These are phyloP conservation scores for Calephelis perditalis DNA, from an alignment of 2,888 invertebrate genomes.

Conservation along the genomic window DNA sequence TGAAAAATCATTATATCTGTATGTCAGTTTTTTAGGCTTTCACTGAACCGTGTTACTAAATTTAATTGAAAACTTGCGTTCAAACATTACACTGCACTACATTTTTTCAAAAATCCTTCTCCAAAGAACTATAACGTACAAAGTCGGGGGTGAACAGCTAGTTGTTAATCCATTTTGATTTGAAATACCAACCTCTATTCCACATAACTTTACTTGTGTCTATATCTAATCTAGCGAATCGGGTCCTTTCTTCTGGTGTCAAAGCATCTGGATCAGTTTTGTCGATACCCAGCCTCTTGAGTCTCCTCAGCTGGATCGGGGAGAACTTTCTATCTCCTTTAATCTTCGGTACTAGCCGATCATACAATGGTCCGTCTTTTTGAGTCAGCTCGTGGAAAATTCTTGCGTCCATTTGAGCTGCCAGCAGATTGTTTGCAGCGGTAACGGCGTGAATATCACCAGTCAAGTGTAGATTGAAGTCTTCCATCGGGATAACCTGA, in stretches of 20 bases:
- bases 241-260: slow-evolving; percentile 85
- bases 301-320: slow-evolving; percentile 87
- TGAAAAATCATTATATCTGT: too few species aligned
- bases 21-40: too few species aligned
- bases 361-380: slow-evolving; percentile 89
- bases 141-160: too few species aligned
- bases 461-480: slow-evolving; percentile 98
- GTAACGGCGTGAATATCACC: slow-evolving; percentile 99
- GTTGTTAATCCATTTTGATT: too few species aligned
- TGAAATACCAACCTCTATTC: slow-evolving; percentile 85
- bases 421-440: slow-evolving; percentile 97
- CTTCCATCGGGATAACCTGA: slow-evolving; percentile 98
- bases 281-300: slow-evolving; percentile 86
- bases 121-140: too few species aligned
- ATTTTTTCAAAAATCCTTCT: too few species aligned
- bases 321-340: slow-evolving; percentile 92
- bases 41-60: too few species aligned
- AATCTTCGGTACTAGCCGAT: slow-evolving; percentile 90
- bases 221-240: slow-evolving; percentile 93
- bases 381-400: slow-evolving; percentile 98
- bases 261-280: slow-evolving; percentile 91
- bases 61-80: too few species aligned
- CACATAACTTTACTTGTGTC: slow-evolving; percentile 94
- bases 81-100: too few species aligned
- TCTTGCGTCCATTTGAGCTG: slow-evolving; percentile 97